A percentile compares a stretch with the other conserved stretches of the same genome.
phyloP scores from a whole-genome alignment of 2,797 vertebrate species.

The Pitangus sulphuratus region DNA sequence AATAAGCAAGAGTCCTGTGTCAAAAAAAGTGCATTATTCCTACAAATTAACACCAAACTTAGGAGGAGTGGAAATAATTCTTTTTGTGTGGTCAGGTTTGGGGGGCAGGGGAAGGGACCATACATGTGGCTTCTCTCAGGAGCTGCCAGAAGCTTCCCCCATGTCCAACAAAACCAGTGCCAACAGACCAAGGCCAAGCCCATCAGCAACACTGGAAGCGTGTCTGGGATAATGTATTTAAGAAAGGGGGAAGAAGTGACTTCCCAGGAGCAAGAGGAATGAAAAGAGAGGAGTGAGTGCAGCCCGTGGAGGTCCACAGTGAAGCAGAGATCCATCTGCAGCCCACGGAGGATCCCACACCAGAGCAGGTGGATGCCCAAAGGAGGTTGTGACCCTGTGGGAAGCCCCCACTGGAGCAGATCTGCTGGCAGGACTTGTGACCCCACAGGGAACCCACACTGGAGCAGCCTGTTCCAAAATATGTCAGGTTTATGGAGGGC shows the following conservation, averaged over 20 bases:
- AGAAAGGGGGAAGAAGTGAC: background rate
- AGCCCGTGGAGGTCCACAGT: background rate
- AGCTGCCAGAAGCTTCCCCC: background rate
- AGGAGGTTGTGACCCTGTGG: background rate
- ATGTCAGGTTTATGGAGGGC: background rate
- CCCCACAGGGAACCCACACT: background rate
- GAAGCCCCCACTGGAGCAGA: background rate
- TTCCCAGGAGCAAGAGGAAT: background rate
- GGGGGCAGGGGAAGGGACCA: background rate
- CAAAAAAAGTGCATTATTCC: background rate
- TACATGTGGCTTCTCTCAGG: background rate
- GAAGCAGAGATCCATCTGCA: background rate
- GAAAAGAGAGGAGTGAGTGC: background rate
- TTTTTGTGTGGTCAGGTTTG: background rate
- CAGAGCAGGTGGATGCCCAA: background rate
- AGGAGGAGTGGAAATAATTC: no score
- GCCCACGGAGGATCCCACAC: background rate
- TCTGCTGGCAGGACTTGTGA: background rate
- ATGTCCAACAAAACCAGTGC: background rate
- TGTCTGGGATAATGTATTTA: background rate
- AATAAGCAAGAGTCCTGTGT: background rate
- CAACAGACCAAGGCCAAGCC: background rate
- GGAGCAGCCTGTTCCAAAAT: background rate
- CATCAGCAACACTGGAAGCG: background rate
- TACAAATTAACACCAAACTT: background rate